These are phyloP conservation scores for Ctenopoma multispine DNA, from an alignment of 2,797 vertebrate genomes.

Conservation along the genomic window DNA sequence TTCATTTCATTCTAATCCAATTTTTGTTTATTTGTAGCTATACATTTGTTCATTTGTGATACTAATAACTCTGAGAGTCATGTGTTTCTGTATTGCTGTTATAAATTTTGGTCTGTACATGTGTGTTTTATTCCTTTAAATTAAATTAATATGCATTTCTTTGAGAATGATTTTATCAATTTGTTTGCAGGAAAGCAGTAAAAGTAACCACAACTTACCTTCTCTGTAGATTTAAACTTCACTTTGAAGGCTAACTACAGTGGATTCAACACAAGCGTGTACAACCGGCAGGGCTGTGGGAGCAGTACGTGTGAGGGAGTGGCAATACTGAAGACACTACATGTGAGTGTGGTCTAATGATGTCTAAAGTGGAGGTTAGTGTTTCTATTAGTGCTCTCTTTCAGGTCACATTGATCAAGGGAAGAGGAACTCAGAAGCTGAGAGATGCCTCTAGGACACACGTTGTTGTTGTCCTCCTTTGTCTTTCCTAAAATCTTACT, in stretches of 20 bases:
- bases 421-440: neutral
- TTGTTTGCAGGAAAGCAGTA: too few species aligned
- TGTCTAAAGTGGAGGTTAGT: neutral
- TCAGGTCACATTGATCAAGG: neutral
- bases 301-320: conserved; percentile 95
- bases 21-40: neutral
- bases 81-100: too few species aligned
- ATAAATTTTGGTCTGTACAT: too few species aligned
- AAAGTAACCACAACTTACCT: too few species aligned
- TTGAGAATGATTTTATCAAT: too few species aligned
- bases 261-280: conserved; percentile 81
- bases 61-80: conserved; percentile 17
- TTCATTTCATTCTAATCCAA: conserved; percentile 21
- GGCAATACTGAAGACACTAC: conserved; percentile 88
- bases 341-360: conserved; percentile 82
- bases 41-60: conserved; percentile 1
- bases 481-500: neutral
- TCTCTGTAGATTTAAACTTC: conserved; percentile 79
- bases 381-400: neutral
- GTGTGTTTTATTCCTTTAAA: too few species aligned
- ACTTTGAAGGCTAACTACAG: conserved; percentile 82
- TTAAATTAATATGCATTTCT: too few species aligned
- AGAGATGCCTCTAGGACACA: neutral
- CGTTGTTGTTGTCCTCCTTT: neutral
- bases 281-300: conserved; percentile 87